Evolutionary conservation across 2,888 invertebrate species (phyloP).

Genomic region (Hartigia nigra): DNA sequence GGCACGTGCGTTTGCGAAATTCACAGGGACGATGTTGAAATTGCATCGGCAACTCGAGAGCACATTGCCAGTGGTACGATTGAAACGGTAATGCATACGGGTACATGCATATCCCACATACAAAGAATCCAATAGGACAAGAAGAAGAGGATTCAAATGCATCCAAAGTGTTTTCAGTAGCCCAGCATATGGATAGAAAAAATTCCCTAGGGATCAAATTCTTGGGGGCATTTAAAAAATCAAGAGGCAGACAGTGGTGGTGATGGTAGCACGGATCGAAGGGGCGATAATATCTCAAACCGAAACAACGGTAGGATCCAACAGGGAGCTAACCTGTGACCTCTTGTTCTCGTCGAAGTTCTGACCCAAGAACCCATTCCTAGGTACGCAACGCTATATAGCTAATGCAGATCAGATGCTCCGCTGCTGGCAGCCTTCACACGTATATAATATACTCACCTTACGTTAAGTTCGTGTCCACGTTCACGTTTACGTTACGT

Average conservation of each 20-base stretch:
- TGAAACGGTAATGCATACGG: neutral
- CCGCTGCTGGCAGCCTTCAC: neutral
- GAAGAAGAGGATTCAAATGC: neutral
- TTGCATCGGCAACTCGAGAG: neutral
- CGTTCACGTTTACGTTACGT: conserved; percentile 1
- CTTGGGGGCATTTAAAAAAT: neutral
- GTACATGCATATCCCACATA: neutral
- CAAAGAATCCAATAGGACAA: neutral
- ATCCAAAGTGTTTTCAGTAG: neutral
- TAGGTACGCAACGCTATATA: conserved; percentile 9
- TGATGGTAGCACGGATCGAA: neutral
- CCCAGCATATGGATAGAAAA: neutral
- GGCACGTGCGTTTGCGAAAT: neutral
- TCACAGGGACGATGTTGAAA: neutral
- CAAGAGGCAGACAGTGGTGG: neutral
- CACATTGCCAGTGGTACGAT: neutral
- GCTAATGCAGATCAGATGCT: conserved; percentile 16
- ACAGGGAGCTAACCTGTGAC: conserved; percentile 22
- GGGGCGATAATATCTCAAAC: conserved; percentile 7
- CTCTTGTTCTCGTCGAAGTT: conserved; percentile 17
- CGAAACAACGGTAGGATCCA: conserved; percentile 24
- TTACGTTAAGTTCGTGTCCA: neutral
- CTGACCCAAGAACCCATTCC: conserved; percentile 14
- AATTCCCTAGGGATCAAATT: neutral
- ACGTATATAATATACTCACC: neutral